phyloP scores from a whole-genome alignment of 2,888 invertebrate species.

The Apamea epomidion region DNA sequence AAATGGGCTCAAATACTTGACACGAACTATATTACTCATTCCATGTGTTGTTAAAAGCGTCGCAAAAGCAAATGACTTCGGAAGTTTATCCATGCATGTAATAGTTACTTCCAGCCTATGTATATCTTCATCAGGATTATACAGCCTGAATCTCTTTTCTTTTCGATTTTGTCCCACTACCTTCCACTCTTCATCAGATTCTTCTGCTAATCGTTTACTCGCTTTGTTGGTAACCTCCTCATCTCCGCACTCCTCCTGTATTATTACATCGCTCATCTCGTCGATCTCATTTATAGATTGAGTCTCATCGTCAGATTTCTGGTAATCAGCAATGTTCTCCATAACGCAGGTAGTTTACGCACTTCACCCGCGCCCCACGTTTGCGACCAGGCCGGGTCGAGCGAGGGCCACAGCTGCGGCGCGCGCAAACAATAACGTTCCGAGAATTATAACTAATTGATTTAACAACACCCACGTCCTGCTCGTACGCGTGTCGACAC shows the following conservation, averaged over 20 bases:
- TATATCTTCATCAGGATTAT: neutral
- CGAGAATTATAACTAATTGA: neutral
- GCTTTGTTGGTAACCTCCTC: neutral
- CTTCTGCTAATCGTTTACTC: neutral
- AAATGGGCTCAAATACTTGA: neutral
- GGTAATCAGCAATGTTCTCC: too few relatives aligned
- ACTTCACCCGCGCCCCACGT: too few relatives aligned
- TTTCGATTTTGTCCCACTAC: neutral
- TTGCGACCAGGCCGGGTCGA: neutral
- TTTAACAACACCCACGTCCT: neutral
- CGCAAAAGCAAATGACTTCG: neutral
- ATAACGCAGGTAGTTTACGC: too few relatives aligned
- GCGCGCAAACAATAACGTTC: neutral
- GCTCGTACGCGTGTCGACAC: neutral
- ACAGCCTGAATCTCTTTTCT: conserved; percentile 4
- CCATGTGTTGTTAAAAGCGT: neutral
- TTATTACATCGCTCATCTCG: neutral
- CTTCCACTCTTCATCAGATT: neutral
- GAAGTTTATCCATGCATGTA: neutral
- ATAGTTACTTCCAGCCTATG: neutral
- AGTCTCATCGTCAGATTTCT: neutral
- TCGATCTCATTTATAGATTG: conserved; percentile 1
- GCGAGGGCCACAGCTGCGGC: neutral
- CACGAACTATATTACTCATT: neutral
- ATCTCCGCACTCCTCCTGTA: neutral